Percentiles rank a stretch among this genome's conserved stretches.
Conservation (phyloP, 2,797 vertebrate genomes). For the Ctenopoma kingsleyae region DNA sequence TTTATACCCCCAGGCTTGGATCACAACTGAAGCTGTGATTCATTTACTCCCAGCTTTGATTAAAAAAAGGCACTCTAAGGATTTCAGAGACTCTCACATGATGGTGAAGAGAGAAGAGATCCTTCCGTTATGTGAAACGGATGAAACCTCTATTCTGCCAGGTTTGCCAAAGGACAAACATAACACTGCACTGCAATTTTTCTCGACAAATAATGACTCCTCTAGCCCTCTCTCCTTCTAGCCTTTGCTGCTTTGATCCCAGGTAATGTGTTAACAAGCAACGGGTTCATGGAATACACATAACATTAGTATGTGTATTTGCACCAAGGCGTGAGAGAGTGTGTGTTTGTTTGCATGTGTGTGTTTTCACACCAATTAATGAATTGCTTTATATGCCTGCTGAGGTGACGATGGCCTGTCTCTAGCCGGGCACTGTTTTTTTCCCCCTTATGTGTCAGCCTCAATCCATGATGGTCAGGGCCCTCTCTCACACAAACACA, state of each 20-base stretch:
- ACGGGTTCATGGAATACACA: slow-evolving; percentile 68
- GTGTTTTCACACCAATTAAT: slow-evolving; percentile 86
- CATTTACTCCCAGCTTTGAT: slow-evolving; percentile 77
- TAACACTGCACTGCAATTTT: slow-evolving; percentile 73
- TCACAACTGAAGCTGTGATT: slow-evolving; percentile 73
- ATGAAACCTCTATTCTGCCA: slow-evolving; percentile 57
- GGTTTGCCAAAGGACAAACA: slow-evolving; percentile 73
- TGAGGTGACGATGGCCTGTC: slow-evolving; percentile 81
- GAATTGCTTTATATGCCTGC: slow-evolving; percentile 79
- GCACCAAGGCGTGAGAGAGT: slow-evolving; percentile 48
- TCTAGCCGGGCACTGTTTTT: slow-evolving; percentile 56
- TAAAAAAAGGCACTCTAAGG: slow-evolving; percentile 54
- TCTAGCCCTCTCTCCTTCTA: slow-evolving; percentile 50
- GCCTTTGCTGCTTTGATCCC: slow-evolving; percentile 77
- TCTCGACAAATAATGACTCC: slow-evolving; percentile 74
- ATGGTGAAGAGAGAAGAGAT: slow-evolving; percentile 61
- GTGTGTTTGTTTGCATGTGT: slow-evolving; percentile 41
- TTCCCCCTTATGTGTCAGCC: slow-evolving; percentile 45
- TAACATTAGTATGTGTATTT: slow-evolving; percentile 69
- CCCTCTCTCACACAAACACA: slow-evolving; percentile 61
- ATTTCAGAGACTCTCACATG: slow-evolving; percentile 78
- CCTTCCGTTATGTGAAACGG: slow-evolving; percentile 48
- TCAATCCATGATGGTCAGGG: slow-evolving; percentile 47
- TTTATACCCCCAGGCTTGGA: slow-evolving; percentile 72
- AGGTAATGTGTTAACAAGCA: slow-evolving; percentile 83